Conservation (phyloP, 1,140 invertebrate genomes). For the Trigoniulus corallinus region DNA sequence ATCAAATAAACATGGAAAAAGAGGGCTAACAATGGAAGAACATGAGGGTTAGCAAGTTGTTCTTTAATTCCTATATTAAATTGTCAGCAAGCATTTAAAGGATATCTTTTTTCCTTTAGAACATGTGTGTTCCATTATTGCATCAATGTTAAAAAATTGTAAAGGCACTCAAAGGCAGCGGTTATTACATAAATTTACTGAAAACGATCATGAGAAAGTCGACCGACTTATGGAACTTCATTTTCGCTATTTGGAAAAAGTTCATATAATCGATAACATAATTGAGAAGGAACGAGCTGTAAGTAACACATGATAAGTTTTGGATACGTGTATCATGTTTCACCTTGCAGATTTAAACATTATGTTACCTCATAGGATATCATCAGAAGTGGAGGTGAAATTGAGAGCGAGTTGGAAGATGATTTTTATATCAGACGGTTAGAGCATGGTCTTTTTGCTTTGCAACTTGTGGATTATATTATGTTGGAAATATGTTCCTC, state of each 20-base stretch:
- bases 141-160: constrained; percentile 81
- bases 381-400: constrained; percentile 30
- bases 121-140: constrained; percentile 86
- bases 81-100: too few relatives aligned
- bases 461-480: constrained; percentile 91
- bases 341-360: background rate
- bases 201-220: constrained; percentile 97
- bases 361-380: constrained; percentile 1
- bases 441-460: constrained; percentile 83
- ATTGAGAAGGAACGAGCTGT: constrained; percentile 40
- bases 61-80: too few relatives aligned
- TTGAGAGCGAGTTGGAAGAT: constrained; percentile 47
- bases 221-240: constrained; percentile 90
- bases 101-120: constrained; percentile 48
- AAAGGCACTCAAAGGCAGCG: constrained; percentile 74
- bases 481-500: constrained; percentile 80
- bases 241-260: constrained; percentile 92
- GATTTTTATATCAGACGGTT: constrained; percentile 72
- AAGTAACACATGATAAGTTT: constrained; percentile 5
- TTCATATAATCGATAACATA: constrained; percentile 62
- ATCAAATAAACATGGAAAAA: constrained; percentile 67
- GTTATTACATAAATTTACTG: constrained; percentile 86
- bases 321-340: background rate
- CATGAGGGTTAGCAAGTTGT: constrained; percentile 83
- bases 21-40: constrained; percentile 69